phyloP scores from a whole-genome alignment of 1,140 invertebrate genomes.

The Episyrphus balteatus region DNA sequence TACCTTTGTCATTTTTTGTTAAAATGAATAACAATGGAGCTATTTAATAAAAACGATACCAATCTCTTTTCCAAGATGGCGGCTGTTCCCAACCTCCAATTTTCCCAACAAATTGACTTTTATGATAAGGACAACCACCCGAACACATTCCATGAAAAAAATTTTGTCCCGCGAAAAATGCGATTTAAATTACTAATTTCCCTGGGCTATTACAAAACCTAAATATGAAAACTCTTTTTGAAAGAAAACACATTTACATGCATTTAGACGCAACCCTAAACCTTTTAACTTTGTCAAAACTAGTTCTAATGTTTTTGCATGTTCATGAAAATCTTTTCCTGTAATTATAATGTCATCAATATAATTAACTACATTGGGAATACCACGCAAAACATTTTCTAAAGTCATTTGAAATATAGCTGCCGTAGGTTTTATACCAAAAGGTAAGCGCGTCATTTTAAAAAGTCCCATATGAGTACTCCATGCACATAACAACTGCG shows the following conservation, averaged over 20 bases:
- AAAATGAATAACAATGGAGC: too few species aligned
- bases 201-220: too few species aligned
- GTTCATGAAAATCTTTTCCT: slow-evolving; percentile 14
- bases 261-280: slow-evolving; percentile 14
- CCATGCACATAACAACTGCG: slow-evolving; percentile 9
- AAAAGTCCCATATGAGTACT: slow-evolving; percentile 15
- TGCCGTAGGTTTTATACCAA: slow-evolving; percentile 15
- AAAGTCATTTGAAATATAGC: too few species aligned
- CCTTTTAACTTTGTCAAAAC: slow-evolving; percentile 2
- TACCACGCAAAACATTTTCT: slow-evolving; percentile 21
- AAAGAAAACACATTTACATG: slow-evolving; percentile 21
- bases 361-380: slow-evolving; percentile 11
- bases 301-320: slow-evolving; percentile 7
- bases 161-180: too few species aligned
- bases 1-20: too few species aligned
- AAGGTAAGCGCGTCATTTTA: slow-evolving; percentile 16
- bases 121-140: too few species aligned
- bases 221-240: slow-evolving; percentile 19
- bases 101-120: too few species aligned
- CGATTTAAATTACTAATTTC: too few species aligned
- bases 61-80: too few species aligned
- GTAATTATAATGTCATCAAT: slow-evolving; percentile 34
- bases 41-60: too few species aligned
- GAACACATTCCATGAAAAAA: too few species aligned
- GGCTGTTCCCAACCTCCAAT: too few species aligned